Evolutionary conservation across 2,797 vertebrate genomes (phyloP).

Genomic region (Sebastes variabilis): DNA sequence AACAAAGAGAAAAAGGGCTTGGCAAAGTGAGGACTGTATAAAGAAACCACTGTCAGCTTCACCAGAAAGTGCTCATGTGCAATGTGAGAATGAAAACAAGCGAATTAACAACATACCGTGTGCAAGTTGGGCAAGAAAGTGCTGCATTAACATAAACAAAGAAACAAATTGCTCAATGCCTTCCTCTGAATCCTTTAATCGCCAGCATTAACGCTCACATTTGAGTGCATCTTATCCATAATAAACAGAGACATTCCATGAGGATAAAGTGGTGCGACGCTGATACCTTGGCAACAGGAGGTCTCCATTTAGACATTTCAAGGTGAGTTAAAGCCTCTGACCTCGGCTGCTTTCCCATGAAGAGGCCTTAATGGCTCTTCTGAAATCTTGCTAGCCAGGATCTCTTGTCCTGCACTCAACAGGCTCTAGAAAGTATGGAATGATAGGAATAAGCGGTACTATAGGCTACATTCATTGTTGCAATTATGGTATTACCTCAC

Average conservation of each 20-base stretch:
- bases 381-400: background rate
- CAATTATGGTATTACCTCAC: background rate
- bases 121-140: background rate
- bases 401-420: background rate
- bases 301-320: slow-evolving; percentile 72
- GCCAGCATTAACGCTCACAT: slow-evolving; percentile 11
- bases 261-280: slow-evolving; percentile 45
- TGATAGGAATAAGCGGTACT: background rate
- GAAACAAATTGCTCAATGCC: background rate
- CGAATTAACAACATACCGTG: background rate
- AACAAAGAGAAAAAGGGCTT: slow-evolving; percentile 2
- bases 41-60: background rate
- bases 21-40: background rate
- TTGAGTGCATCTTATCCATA: slow-evolving; percentile 34
- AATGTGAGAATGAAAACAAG: slow-evolving; percentile 1
- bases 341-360: slow-evolving; percentile 65
- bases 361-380: slow-evolving; percentile 12
- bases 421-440: background rate
- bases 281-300: slow-evolving; percentile 57
- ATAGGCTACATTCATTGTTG: background rate
- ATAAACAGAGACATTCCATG: slow-evolving; percentile 63
- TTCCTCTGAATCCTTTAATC: slow-evolving; percentile 30
- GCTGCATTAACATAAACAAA: slow-evolving; percentile 11
- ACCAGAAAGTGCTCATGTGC: background rate
- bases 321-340: slow-evolving; percentile 68